A percentile compares a stretch with the other conserved stretches of the same genome.
These are phyloP conservation scores for Chaetodon trifasciatus DNA, from an alignment of 2,797 vertebrate species.

Conservation along the genomic window DNA sequence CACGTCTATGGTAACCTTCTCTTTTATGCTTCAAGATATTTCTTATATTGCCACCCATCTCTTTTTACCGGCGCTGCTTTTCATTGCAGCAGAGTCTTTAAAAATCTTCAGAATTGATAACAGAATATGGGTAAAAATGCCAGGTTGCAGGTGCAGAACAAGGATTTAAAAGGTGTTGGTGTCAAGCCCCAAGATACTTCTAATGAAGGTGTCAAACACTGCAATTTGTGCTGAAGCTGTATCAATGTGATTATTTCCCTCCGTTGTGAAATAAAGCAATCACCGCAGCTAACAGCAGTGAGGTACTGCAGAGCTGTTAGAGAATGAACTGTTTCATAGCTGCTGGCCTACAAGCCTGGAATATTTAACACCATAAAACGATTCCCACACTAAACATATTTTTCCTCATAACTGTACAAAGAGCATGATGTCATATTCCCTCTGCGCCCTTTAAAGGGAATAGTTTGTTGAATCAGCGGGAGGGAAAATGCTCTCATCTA, in stretches of 20 bases:
- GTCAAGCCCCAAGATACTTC: constrained; percentile 21
- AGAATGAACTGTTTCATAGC: constrained; percentile 68
- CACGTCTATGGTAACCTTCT: constrained; percentile 28
- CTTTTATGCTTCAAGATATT: constrained; percentile 39
- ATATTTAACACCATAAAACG: constrained; percentile 65
- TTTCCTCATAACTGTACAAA: constrained; percentile 67
- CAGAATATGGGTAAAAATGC: constrained; percentile 35
- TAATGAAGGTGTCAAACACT: constrained; percentile 55
- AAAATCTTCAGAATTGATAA: constrained; percentile 28
- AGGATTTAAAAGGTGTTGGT: constrained; percentile 22
- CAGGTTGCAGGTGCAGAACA: constrained; percentile 42
- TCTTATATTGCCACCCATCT: constrained; percentile 8
- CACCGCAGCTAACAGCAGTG: constrained; percentile 22
- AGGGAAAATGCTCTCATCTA: constrained; percentile 51
- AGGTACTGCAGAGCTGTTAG: constrained; percentile 51
- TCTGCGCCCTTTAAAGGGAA: constrained; percentile 69
- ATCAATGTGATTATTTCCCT: constrained; percentile 46
- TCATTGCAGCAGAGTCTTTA: constrained; percentile 13
- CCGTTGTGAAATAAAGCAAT: constrained; percentile 22
- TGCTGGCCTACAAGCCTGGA: constrained; percentile 56
- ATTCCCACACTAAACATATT: constrained; percentile 67
- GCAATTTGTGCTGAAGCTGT: constrained; percentile 30
- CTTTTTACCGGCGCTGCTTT: constrained; percentile 30
- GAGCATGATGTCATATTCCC: constrained; percentile 74
- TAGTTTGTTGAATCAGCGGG: constrained; percentile 50